These are phyloP conservation scores for Percopsis omiscomaycus DNA, from an alignment of 2,797 vertebrate genomes.

Conservation along the genomic window DNA sequence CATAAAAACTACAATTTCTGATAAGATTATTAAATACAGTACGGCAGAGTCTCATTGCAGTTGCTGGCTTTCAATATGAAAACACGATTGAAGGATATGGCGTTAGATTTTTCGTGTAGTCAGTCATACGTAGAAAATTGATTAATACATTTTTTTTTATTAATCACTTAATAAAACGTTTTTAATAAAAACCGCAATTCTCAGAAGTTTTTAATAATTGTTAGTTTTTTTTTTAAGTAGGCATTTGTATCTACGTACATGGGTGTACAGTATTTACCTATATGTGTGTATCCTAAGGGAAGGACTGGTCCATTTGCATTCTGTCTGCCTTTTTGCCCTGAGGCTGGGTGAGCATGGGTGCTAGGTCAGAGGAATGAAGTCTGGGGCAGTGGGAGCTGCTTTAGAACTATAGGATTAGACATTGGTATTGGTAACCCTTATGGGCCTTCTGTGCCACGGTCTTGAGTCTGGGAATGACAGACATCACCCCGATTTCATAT, in stretches of 20 bases:
- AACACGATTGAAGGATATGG: not conserved
- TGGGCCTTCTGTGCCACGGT: constrained; percentile 55
- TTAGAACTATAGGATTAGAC: constrained; percentile 60
- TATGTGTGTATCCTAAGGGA: constrained; percentile 43
- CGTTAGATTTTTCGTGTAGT: too few relatives aligned
- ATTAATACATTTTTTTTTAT: too few relatives aligned
- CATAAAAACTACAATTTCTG: not conserved
- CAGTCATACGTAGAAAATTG: too few relatives aligned
- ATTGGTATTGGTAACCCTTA: constrained; percentile 44
- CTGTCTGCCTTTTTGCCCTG: constrained; percentile 62
- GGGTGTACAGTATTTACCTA: constrained; percentile 40
- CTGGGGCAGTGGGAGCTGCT: constrained; percentile 24
- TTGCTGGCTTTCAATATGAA: constrained; percentile 13
- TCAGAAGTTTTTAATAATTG: too few relatives aligned
- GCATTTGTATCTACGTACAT: not conserved
- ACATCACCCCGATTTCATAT: constrained; percentile 11
- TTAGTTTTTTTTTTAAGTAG: too few relatives aligned
- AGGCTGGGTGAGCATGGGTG: constrained; percentile 38
- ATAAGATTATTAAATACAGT: too few relatives aligned
- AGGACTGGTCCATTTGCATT: constrained; percentile 52
- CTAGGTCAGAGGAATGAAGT: constrained; percentile 15
- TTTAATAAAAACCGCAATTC: too few relatives aligned
- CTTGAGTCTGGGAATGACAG: constrained; percentile 30
- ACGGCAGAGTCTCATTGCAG: not conserved
- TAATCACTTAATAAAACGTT: too few relatives aligned